phyloP scores from a whole-genome alignment of 2,113 vertebrate species.

The Motacilla tschutschensis region DNA sequence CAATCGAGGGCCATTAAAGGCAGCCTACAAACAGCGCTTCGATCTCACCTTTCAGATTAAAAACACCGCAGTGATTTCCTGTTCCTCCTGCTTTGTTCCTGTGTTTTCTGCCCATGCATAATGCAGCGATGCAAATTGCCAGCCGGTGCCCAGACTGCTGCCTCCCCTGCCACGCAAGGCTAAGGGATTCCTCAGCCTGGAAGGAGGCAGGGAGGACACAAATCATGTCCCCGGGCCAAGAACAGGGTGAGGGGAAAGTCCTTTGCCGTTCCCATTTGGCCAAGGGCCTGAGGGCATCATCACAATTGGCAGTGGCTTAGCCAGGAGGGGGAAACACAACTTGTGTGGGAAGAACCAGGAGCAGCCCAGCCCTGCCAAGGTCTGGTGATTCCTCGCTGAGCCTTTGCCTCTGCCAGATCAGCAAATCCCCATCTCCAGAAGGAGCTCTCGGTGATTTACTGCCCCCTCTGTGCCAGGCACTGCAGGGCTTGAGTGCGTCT shows the following conservation, averaged over 20 bases:
- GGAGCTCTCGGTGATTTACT: not conserved
- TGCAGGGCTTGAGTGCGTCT: accelerated
- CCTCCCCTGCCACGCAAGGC: conserved; percentile 24
- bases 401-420: not conserved
- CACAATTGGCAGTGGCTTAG: not conserved
- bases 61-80: conserved; percentile 55
- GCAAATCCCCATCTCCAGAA: not conserved
- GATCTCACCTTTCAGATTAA: conserved; percentile 50
- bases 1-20: conserved; percentile 32
- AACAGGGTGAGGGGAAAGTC: not conserved
- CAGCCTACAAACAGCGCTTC: conserved; percentile 30
- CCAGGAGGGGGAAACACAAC: not conserved
- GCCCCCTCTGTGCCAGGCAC: not conserved
- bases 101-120: conserved; percentile 48
- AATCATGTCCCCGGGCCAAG: not conserved
- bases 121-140: conserved; percentile 38
- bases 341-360: not conserved
- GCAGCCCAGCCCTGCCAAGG: not conserved
- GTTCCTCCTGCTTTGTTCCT: conserved; percentile 15
- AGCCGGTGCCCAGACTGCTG: conserved; percentile 21
- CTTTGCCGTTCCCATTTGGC: not conserved
- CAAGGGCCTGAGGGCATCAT: not conserved
- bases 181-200: not conserved
- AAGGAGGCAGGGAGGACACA: not conserved
- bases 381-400: not conserved